Evolutionary conservation across 2,888 invertebrate genomes (phyloP).

Genomic region (Dichetophora obliterata): DNA sequence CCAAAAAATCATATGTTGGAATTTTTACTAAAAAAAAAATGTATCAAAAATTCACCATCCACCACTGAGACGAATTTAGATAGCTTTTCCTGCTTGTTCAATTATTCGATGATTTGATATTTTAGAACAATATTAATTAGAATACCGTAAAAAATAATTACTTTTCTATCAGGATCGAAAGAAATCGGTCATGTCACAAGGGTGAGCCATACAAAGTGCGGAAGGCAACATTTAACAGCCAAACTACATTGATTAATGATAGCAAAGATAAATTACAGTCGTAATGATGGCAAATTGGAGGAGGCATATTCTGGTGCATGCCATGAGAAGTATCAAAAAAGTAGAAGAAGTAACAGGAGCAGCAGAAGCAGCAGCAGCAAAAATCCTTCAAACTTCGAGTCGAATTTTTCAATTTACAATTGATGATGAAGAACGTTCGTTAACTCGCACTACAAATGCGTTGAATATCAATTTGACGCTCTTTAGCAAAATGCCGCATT

Average conservation of each 20-base stretch:
- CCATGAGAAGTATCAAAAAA: background rate
- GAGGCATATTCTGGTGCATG: background rate
- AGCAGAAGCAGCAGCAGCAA: background rate
- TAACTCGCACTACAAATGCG: conserved; percentile 38
- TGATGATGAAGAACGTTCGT: conserved; percentile 43
- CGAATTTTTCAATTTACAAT: conserved; percentile 41
- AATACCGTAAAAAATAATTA: conserved; percentile 5
- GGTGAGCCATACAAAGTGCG: background rate
- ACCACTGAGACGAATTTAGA: too few species aligned
- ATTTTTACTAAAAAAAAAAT: too few species aligned
- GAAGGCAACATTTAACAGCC: conserved; percentile 12
- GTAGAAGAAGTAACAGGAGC: too few species aligned
- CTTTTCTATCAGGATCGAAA: background rate
- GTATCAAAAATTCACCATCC: too few species aligned
- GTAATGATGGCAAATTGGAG: conserved; percentile 39
- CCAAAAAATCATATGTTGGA: too few species aligned
- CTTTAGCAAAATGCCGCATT: background rate
- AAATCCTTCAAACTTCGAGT: background rate
- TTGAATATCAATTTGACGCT: conserved; percentile 45
- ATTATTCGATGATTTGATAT: too few species aligned
- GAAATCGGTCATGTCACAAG: background rate
- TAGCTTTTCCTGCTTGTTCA: too few species aligned
- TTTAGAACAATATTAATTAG: background rate
- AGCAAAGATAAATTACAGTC: conserved; percentile 43
- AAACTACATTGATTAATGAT: conserved; percentile 45